These are phyloP conservation scores for Casuarius casuarius DNA, from an alignment of 2,113 vertebrate genomes.

Conservation along the genomic window DNA sequence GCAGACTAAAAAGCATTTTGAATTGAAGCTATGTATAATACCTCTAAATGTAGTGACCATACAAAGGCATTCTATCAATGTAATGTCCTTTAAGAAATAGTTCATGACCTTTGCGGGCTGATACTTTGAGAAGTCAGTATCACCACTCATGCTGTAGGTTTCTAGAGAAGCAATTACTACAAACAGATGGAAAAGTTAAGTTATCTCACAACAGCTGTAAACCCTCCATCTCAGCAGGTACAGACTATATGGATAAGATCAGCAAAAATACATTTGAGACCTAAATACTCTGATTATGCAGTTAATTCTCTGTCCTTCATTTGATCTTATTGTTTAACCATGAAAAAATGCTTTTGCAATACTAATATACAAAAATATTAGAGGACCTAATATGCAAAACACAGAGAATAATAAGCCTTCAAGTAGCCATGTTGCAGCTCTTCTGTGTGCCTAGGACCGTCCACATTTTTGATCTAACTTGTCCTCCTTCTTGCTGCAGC, in stretches of 20 bases:
- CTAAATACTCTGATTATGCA: slow-evolving; percentile 1
- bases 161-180: slow-evolving; percentile 3
- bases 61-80: slow-evolving; percentile 36
- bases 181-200: neutral
- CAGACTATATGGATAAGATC: neutral
- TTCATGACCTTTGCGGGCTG: neutral
- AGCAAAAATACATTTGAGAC: slow-evolving; percentile 9
- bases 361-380: slow-evolving; percentile 1
- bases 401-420: slow-evolving; percentile 26
- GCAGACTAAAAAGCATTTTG: slow-evolving; percentile 47
- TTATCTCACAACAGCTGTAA: neutral
- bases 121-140: slow-evolving; percentile 20
- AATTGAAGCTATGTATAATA: slow-evolving; percentile 6
- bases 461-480: neutral
- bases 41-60: slow-evolving; percentile 25
- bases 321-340: slow-evolving; percentile 37
- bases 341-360: slow-evolving; percentile 25
- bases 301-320: slow-evolving; percentile 20
- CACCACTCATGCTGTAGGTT: neutral
- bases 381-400: slow-evolving; percentile 49
- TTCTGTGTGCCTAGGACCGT: neutral
- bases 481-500: neutral
- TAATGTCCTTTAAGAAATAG: slow-evolving; percentile 33
- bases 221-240: neutral
- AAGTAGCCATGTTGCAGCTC: neutral